Conservation (phyloP, 2,113 vertebrate species). For the Seriola dumerili region DNA sequence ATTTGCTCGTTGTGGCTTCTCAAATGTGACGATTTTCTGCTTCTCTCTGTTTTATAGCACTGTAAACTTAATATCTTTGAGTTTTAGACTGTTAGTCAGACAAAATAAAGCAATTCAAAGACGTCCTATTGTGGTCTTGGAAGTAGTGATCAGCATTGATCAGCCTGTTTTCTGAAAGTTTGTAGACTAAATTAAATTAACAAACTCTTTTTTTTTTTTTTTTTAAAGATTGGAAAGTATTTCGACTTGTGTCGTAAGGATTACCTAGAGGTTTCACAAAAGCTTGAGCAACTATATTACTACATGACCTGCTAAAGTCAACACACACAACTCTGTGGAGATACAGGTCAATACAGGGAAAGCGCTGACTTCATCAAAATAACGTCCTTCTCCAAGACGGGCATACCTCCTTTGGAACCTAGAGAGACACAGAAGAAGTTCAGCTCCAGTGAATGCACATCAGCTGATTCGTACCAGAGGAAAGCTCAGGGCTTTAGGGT, state of each 20-base stretch:
- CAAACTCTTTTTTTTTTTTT: neutral
- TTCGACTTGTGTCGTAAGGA: neutral
- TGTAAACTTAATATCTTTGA: no score
- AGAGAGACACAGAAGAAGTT: constrained; percentile 41
- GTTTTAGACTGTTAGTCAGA: no score
- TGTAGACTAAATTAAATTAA: no score
- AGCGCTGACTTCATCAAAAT: constrained; percentile 9
- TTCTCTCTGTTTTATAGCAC: no score
- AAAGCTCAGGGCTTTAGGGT: neutral
- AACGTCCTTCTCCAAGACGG: constrained; percentile 10
- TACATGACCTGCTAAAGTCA: neutral
- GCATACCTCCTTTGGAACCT: constrained; percentile 94
- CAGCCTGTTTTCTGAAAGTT: no score
- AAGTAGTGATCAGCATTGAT: no score
- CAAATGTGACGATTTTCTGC: no score
- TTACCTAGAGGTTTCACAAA: neutral
- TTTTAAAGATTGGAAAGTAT: neutral
- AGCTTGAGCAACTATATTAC: neutral
- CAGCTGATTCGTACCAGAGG: neutral
- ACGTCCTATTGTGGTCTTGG: neutral
- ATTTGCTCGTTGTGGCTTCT: no score
- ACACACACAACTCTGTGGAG: constrained; percentile 11
- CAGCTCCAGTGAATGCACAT: neutral
- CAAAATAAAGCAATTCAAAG: neutral
- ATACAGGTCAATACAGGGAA: constrained; percentile 12